Base-by-base conservation (phyloP, 92 coral and sea anemone species). In the Plumapathes pennacea region DNA sequence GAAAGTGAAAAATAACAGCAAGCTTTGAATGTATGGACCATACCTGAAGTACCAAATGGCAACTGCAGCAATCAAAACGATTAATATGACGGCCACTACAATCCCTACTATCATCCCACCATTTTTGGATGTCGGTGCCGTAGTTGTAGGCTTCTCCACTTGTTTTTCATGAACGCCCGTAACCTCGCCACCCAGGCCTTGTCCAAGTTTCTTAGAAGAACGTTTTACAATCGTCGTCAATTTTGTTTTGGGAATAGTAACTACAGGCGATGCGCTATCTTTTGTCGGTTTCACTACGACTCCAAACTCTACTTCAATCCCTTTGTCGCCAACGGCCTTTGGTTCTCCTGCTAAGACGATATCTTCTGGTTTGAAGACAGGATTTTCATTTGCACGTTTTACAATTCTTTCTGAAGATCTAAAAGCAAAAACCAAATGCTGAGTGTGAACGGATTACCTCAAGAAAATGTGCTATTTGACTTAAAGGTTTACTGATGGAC, bases 41-140 rank as follows among this genome's bases (percentile, higher is more conserved):
- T 39, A 66, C 73, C 73, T 53, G 63, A 28, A 66, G 43, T 66
- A 54, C 73, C 73, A 52, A 0, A 66, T 62, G 10, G 42, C 33
- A 2, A 66, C 0, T 14, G 73, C 73, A 27, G 53, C 73, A 1
- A 52, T 21, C 24, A 66, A 28, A 19, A 52, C 29, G 23, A 52
- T 2, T 4, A 66, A 10, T 9, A 8, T 12, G 5, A 66, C 52
- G n/a, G 51, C 54, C 23, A 66, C 51, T 7, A 66, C 18, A 8
- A 66, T 33, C 18, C 73, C 73, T 2, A 63, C 53, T 33, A 66
- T 40, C 34, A 53, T 5, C 3, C 73, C 73, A 14, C 40, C 53
- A 21, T n/a, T 53, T 42, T 13, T 5, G n/a, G 40, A n/a, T 34
- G 40, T 34, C n/a, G 40, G 8, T 34, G 2, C 5, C 5, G 13